Percentiles rank a stretch among this genome's conserved stretches.
Evolutionary conservation across 2,113 vertebrate genomes (phyloP).

Genomic region (Sciurus niger): DNA sequence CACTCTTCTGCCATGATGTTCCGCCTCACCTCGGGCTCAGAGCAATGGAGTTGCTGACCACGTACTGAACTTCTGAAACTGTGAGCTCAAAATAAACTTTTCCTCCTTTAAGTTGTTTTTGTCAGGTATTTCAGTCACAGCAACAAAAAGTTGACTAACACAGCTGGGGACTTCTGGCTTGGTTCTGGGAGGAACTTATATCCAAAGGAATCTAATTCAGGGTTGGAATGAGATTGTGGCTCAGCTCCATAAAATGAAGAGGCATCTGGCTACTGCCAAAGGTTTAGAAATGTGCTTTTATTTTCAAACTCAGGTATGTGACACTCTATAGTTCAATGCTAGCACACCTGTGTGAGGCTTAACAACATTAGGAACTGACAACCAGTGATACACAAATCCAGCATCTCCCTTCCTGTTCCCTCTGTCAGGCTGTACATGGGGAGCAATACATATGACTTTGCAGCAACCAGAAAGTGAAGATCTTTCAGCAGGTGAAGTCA

Average conservation of each 20-base stretch:
- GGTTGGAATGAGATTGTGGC: neutral
- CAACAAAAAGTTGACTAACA: too few relatives aligned
- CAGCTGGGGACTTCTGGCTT: neutral
- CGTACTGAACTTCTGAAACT: too few relatives aligned
- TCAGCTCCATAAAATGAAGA: conserved; percentile 69
- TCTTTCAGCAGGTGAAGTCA: conserved; percentile 87
- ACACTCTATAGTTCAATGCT: conserved; percentile 91
- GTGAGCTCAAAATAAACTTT: too few relatives aligned
- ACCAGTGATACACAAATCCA: conserved; percentile 87
- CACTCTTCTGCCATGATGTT: too few relatives aligned
- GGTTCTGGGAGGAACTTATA: neutral
- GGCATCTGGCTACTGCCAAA: conserved; percentile 48
- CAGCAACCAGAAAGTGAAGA: conserved; percentile 89
- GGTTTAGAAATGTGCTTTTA: conserved; percentile 91
- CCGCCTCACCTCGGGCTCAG: too few relatives aligned
- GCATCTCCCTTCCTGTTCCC: conserved; percentile 86
- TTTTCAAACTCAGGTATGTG: conserved; percentile 94
- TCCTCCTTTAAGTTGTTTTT: too few relatives aligned
- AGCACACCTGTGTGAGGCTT: conserved; percentile 91
- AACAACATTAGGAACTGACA: conserved; percentile 88
- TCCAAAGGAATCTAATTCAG: neutral
- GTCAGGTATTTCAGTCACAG: too few relatives aligned
- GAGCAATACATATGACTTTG: conserved; percentile 81
- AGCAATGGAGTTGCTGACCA: too few relatives aligned
- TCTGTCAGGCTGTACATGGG: conserved; percentile 86